Base-by-base conservation (phyloP, 92 coral and sea anemone species). In the Nematostella vectensis region DNA sequence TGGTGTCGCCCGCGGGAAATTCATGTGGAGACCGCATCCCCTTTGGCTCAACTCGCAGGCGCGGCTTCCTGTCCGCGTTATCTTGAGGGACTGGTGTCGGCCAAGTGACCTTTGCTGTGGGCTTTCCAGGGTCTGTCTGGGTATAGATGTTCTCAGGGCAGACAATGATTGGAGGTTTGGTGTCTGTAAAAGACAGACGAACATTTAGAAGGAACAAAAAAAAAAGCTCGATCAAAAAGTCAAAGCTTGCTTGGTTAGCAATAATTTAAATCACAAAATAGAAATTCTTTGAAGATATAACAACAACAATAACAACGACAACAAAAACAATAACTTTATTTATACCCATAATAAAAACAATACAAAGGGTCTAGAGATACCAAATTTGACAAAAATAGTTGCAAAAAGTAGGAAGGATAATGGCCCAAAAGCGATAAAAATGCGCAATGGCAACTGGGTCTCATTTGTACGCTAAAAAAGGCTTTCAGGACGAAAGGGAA, bases 91-190 rank as follows among this genome's bases (percentile, higher is more conserved):
- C 70, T 11, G 75, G 77, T 3, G 28, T 50, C 17, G 55, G 33
- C 68, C 73, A 76, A 48, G 50, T 49, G 56, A 68, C 61, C 17
- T 54, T 49, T n/a, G 71, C 76, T 1, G 65, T 53, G 12, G 83
- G 55, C 43, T 68, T 25, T 0, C 65, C 65, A 11, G 45, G 55
- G 29, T 69, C 77, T 11, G 83, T 69, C 4, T 17, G 17, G 3
- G 39, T 33, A 23, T 9, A 21, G 21, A 56, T 61, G 56, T 50
- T 55, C 22, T 31, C 47, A 25, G 83, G 83, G 38, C 83, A 76
- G 10, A 36, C 31, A 9, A 76, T 61, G 19, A 28, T 16, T 18
- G 83, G 83, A 12, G 83, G 77, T 29, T 54, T 30, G 50, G 61
- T 68, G 29, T 76, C 83, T 76, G 62, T 15, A 37, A 24, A 29